Conservation (phyloP, 2,888 invertebrate genomes). For the Allophyes oxyacanthae region DNA sequence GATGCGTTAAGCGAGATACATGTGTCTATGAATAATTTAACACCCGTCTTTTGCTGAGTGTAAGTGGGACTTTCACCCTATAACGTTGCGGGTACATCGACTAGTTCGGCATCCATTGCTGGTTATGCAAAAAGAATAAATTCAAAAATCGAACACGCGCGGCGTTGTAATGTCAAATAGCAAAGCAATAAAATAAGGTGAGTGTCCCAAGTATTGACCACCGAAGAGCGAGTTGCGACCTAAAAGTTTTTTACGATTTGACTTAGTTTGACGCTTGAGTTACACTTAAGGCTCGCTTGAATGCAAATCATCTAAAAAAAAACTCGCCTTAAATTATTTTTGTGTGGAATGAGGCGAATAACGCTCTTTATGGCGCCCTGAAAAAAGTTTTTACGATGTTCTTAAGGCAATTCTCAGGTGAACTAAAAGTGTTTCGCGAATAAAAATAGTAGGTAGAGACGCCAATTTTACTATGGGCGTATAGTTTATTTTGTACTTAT, state of each 20-base stretch:
- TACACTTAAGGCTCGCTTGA: constrained; percentile 21
- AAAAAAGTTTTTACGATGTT: constrained; percentile 44
- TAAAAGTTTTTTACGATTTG: constrained; percentile 40
- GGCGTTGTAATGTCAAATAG: constrained; percentile 14
- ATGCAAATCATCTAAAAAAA: constrained; percentile 49
- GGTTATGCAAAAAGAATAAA: neutral
- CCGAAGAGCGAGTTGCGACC: constrained; percentile 10
- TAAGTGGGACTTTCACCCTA: constrained; percentile 36
- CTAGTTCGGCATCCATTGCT: constrained; percentile 20
- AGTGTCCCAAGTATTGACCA: constrained; percentile 36
- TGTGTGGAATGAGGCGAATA: constrained; percentile 42
- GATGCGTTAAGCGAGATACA: constrained; percentile 65
- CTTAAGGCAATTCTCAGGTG: constrained; percentile 32
- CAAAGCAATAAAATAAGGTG: constrained; percentile 13
- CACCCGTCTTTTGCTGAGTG: constrained; percentile 47
- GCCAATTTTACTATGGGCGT: neutral
- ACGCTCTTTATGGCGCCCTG: constrained; percentile 26
- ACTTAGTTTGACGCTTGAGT: constrained; percentile 31
- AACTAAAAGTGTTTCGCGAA: constrained; percentile 18
- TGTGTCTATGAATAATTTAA: constrained; percentile 65
- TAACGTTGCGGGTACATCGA: constrained; percentile 16
- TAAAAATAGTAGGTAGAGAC: constrained; percentile 8
- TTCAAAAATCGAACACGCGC: neutral
- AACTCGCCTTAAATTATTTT: constrained; percentile 42
- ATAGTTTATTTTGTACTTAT: no score